These are phyloP conservation scores for Podarcis lilfordi DNA, from an alignment of 2,797 vertebrate genomes.

Conservation along the genomic window DNA sequence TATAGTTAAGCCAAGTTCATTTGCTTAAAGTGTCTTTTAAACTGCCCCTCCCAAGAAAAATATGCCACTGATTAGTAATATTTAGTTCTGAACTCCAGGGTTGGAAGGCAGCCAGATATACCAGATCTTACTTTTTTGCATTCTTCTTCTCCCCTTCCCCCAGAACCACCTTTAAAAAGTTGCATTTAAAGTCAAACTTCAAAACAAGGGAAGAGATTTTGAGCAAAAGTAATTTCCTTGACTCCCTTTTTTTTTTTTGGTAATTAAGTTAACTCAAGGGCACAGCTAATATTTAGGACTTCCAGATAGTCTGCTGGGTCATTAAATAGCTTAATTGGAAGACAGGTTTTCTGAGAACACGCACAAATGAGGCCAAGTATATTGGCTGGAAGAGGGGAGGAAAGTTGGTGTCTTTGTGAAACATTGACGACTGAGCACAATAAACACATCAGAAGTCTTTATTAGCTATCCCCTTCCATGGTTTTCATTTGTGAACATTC, in stretches of 20 bases:
- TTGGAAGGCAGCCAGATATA: conserved; percentile 52
- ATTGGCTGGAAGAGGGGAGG: neutral
- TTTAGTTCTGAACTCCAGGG: conserved; percentile 55
- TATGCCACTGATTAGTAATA: neutral
- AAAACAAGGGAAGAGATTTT: conserved; percentile 51
- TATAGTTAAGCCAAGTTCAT: conserved; percentile 54
- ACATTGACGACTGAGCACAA: neutral
- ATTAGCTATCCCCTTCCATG: neutral
- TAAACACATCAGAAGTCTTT: neutral
- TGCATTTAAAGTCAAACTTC: conserved; percentile 50
- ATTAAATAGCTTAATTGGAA: conserved; percentile 60
- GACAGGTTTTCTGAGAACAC: conserved; percentile 31
- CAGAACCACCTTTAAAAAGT: conserved; percentile 41
- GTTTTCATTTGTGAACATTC: neutral
- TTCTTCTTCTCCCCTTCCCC: conserved; percentile 30
- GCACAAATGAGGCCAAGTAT: conserved; percentile 18
- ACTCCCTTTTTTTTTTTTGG: neutral
- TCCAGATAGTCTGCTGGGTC: conserved; percentile 47
- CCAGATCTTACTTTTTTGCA: conserved; percentile 51
- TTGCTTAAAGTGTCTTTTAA: conserved; percentile 60
- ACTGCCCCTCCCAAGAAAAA: no score
- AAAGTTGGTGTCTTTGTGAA: neutral
- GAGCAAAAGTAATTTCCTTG: conserved; percentile 36
- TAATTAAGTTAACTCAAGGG: conserved; percentile 58
- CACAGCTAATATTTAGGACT: conserved; percentile 54